These are phyloP conservation scores for Platalea minor DNA, from an alignment of 2,797 vertebrate species.

Conservation along the genomic window DNA sequence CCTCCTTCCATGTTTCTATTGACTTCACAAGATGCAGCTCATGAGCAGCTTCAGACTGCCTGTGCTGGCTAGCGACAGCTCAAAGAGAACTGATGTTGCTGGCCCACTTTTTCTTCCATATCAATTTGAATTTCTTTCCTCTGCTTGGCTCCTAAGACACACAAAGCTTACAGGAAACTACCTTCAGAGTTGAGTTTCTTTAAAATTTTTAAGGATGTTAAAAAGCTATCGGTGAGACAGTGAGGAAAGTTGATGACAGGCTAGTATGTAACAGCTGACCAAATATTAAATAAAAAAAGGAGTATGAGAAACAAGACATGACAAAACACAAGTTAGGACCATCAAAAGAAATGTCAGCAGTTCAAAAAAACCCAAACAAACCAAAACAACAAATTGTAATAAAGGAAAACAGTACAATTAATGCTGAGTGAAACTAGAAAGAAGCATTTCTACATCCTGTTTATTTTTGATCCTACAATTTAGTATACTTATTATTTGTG, in stretches of 20 bases:
- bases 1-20: background rate
- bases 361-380: background rate
- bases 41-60: background rate
- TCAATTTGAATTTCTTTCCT: background rate
- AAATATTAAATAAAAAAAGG: background rate
- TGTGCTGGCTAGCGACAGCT: background rate
- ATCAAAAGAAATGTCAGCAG: background rate
- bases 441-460: background rate
- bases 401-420: background rate
- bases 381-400: background rate
- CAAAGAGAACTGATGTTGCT: background rate
- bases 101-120: background rate
- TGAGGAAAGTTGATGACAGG: background rate
- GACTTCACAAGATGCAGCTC: background rate
- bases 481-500: background rate
- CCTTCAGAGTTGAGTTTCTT: background rate
- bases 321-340: background rate
- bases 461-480: background rate
- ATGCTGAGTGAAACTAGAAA: background rate
- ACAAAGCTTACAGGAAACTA: background rate
- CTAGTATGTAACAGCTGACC: background rate
- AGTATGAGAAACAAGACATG: background rate
- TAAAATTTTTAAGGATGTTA: background rate
- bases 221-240: background rate
- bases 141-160: background rate